A percentile compares a stretch with the other conserved stretches of the same genome.
Evolutionary conservation across 2,797 vertebrate genomes (phyloP).

Genomic region (Leptodactylus fallax): DNA sequence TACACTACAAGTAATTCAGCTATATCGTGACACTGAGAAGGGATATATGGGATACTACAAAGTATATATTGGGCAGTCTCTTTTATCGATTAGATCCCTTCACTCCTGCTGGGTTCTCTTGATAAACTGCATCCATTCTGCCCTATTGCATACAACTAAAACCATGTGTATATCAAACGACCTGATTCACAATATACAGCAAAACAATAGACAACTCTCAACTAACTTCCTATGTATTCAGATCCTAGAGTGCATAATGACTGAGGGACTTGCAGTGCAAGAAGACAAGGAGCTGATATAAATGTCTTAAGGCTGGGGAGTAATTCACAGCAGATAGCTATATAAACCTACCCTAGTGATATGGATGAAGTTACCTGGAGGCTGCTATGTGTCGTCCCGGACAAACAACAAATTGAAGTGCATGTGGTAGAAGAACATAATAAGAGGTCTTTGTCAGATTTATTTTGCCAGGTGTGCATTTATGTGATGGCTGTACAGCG

Average conservation of each 20-base stretch:
- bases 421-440: neutral
- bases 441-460: constrained; percentile 8
- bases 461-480: constrained; percentile 14
- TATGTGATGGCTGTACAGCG: constrained; percentile 12
- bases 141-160: constrained; percentile 46
- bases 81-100: constrained; percentile 37
- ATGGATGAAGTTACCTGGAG: constrained; percentile 19
- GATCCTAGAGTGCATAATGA: too few species aligned
- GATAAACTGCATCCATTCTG: constrained; percentile 54
- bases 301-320: constrained; percentile 10
- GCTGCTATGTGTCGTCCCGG: constrained; percentile 43
- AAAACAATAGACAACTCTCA: neutral
- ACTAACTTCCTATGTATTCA: neutral
- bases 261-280: too few species aligned
- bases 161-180: neutral
- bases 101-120: constrained; percentile 31
- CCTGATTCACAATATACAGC: neutral
- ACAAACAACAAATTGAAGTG: constrained; percentile 27
- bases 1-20: neutral
- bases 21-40: neutral
- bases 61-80: constrained; percentile 3
- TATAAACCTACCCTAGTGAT: neutral
- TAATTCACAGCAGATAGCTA: neutral
- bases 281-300: neutral
- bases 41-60: neutral